Evolutionary conservation across 1,140 invertebrate genomes (phyloP).

Genomic region (Diploscapter pachys): DNA sequence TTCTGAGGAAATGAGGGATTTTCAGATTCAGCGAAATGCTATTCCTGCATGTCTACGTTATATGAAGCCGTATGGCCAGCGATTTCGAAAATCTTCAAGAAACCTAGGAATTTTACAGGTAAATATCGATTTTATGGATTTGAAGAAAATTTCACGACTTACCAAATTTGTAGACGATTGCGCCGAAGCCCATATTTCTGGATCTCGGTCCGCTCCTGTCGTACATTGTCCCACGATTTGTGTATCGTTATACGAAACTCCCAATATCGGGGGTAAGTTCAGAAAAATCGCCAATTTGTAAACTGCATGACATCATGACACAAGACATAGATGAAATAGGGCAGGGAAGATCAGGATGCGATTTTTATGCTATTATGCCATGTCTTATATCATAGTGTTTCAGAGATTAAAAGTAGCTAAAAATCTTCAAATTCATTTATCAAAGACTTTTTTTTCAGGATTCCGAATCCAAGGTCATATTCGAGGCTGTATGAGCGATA

Average conservation of each 20-base stretch:
- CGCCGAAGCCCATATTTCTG: conserved; percentile 22
- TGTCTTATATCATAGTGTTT: too few relatives aligned
- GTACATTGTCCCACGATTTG: conserved; percentile 38
- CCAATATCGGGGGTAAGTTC: conserved; percentile 32
- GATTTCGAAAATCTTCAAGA: conserved; percentile 35
- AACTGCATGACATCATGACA: too few relatives aligned
- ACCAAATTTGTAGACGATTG: conserved; percentile 17
- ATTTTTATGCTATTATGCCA: too few relatives aligned
- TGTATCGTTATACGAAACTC: conserved; percentile 26
- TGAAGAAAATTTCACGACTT: not conserved
- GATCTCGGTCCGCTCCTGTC: conserved; percentile 13
- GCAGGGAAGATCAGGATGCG: too few relatives aligned
- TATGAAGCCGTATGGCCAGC: conserved; percentile 38
- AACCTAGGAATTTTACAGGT: conserved; percentile 37
- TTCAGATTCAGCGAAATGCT: conserved; percentile 37
- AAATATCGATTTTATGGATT: not conserved
- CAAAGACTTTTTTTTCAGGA: conserved; percentile 21
- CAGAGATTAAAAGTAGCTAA: too few relatives aligned
- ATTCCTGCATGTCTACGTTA: conserved; percentile 37
- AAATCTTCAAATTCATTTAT: too few relatives aligned
- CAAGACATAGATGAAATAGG: too few relatives aligned
- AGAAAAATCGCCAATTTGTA: not conserved
- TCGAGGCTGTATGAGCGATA: conserved; percentile 37
- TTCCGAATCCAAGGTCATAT: conserved; percentile 39
- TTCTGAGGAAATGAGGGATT: not conserved